Base-by-base conservation (phyloP, 2,113 vertebrate species). In the Naja naja region DNA sequence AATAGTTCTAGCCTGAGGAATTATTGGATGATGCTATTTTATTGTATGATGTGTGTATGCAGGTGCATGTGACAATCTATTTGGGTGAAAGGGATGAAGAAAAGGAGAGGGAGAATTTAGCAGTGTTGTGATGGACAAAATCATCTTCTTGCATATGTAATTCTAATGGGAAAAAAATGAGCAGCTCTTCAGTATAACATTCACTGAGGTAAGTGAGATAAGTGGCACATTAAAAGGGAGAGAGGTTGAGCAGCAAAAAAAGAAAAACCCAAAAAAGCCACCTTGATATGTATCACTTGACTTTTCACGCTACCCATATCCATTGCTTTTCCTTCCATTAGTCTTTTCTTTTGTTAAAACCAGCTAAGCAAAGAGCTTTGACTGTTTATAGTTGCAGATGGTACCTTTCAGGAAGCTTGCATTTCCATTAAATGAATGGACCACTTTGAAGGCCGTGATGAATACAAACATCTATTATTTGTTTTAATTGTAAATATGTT, bases 1-100 rank as follows among this genome's bases (percentile, higher is more conserved):
- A 95, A 93, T 91, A 90, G 30, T 86, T 90, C 3, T 27, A 93
- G 0, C 3, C 81, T 89, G 85, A 89, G 85, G 94, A 39, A 91
- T 93, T 88, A 93, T 74, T 89, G 0, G 0, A 60, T 60, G 60
- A 10, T 3, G 91, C 89, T 91, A 5, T 2, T 88, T 47, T 22
- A 52, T 7, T 89, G 34, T 20, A 22, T 43, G 74, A 39, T 43
- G 20, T 22, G 74, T 43, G 18, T 81, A 81, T 81, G 34, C 34
- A 43, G 7, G 18, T 39, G 2, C 7, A 39, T 20, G 34, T 81
- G n/a, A 7, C 18, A 20, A 39, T 81, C 74, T 81, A 22, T 43
- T 81, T 43, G 74, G 74, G 3, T 81, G 74, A 7, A 81, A 43
- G 7, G 74, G 18, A 43, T 39, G 34, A 22, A 81, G 74, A 81